A percentile compares a stretch with the other conserved stretches of the same genome.
Evolutionary conservation across 1,140 invertebrate genomes (phyloP).

Genomic region (Caenorhabditis inopinata): DNA sequence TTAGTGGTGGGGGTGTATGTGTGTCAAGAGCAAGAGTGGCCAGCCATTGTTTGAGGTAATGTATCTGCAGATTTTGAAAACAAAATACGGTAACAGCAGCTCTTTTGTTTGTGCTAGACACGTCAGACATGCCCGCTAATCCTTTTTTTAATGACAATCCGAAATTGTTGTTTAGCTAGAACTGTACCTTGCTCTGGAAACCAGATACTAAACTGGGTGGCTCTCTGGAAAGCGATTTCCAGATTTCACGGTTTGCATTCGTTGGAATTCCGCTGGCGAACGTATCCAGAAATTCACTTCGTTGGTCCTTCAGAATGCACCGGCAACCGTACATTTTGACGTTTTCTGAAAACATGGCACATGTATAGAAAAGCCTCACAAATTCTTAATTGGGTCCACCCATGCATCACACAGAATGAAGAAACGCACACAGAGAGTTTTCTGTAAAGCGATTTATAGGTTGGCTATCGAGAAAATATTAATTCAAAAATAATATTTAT

Average conservation of each 20-base stretch:
- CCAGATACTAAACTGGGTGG: not conserved
- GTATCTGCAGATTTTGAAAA: not conserved
- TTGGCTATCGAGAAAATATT: too few relatives aligned
- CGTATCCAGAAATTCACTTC: not conserved
- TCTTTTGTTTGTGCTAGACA: too few relatives aligned
- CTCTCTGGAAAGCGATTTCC: not conserved
- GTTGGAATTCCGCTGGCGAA: not conserved
- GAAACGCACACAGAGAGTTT: too few relatives aligned
- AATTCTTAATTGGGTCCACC: too few relatives aligned
- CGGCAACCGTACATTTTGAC: slow-evolving; percentile 6
- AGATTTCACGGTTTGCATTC: not conserved
- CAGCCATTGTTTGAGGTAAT: not conserved
- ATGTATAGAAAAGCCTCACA: too few relatives aligned
- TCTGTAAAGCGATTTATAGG: too few relatives aligned
- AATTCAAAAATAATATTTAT: too few relatives aligned
- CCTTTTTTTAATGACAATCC: too few relatives aligned
- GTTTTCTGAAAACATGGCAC: slow-evolving; percentile 5
- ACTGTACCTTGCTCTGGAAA: not conserved
- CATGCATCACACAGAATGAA: too few relatives aligned
- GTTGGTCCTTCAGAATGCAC: not conserved
- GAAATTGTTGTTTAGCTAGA: not conserved
- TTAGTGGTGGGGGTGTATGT: not conserved
- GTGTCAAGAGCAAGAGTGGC: not conserved
- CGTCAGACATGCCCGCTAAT: too few relatives aligned
- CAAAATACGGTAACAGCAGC: too few relatives aligned